Conservation (phyloP, 2,888 invertebrate species). For the Drosophila eohydei region DNA sequence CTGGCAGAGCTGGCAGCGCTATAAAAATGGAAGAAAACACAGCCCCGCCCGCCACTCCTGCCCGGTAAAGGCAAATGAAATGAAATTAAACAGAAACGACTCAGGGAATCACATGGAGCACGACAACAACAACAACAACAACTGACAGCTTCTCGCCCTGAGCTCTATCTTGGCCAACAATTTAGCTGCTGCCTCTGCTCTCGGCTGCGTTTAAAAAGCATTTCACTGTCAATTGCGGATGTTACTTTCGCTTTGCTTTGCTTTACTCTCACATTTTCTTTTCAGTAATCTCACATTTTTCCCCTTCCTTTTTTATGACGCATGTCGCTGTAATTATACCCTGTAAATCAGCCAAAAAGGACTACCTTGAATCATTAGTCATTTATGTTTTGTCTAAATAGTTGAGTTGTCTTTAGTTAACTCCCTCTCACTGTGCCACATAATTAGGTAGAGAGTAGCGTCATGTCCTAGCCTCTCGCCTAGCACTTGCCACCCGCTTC, state of each 20-base stretch:
- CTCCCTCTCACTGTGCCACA: no score
- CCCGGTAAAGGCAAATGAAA: conserved; percentile 56
- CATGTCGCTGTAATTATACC: conserved; percentile 51
- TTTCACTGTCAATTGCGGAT: conserved; percentile 73
- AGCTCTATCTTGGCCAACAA: conserved; percentile 28
- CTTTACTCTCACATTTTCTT: conserved; percentile 26
- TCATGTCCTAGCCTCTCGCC: background rate
- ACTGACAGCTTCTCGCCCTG: conserved; percentile 42
- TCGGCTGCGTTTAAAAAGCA: conserved; percentile 63
- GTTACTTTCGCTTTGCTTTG: conserved; percentile 36
- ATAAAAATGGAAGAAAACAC: conserved; percentile 14
- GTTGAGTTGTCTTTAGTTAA: background rate
- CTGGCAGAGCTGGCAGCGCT: conserved; percentile 1
- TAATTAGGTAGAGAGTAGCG: conserved; percentile 1
- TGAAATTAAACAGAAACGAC: conserved; percentile 56
- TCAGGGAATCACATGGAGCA: conserved; percentile 26
- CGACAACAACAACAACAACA: background rate
- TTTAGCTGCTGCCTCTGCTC: conserved; percentile 11
- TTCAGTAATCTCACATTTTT: conserved; percentile 10
- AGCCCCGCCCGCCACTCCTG: conserved; percentile 2
- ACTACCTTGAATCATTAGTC: background rate
- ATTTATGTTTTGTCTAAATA: background rate
- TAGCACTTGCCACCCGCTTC: background rate
- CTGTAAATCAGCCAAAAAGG: background rate
- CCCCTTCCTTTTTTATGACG: conserved; percentile 45